Conservation (phyloP, 2,113 vertebrate species). For the Cisticola juncidis region DNA sequence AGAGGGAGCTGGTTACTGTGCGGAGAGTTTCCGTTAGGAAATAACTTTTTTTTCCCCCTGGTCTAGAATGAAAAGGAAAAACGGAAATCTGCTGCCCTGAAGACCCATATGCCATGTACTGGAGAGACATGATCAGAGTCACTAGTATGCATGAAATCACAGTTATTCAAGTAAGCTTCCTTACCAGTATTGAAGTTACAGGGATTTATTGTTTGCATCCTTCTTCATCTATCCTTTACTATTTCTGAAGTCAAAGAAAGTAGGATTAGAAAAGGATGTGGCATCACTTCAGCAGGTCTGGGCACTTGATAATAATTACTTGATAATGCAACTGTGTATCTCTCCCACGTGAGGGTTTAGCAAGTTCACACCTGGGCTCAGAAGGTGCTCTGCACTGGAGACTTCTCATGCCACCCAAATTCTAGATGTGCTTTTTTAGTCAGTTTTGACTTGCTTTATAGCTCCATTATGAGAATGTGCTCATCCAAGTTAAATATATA, state of each 20-base stretch:
- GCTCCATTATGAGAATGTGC: not conserved
- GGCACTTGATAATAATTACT: too few species aligned
- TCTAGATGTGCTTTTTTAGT: not conserved
- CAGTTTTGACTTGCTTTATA: not conserved
- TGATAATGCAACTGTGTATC: not conserved
- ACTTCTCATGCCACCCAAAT: not conserved
- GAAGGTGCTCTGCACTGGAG: not conserved
- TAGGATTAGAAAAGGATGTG: not conserved
- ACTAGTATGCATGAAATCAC: not conserved
- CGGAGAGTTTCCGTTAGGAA: not conserved
- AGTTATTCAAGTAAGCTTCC: not conserved
- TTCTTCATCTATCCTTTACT: not conserved
- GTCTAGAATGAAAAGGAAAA: not conserved
- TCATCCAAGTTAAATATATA: not conserved
- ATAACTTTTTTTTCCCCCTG: not conserved
- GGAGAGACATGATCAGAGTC: not conserved
- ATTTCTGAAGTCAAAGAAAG: not conserved
- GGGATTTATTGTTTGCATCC: not conserved
- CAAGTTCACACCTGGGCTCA: not conserved
- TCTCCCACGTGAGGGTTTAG: not conserved
- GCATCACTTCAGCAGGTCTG: not conserved
- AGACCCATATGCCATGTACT: fast-evolving
- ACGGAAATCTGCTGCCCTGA: not conserved
- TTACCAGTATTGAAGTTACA: not conserved
- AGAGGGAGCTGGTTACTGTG: not conserved